These are phyloP conservation scores for Siniperca undulata DNA, from an alignment of 2,797 vertebrate species.

Conservation along the genomic window DNA sequence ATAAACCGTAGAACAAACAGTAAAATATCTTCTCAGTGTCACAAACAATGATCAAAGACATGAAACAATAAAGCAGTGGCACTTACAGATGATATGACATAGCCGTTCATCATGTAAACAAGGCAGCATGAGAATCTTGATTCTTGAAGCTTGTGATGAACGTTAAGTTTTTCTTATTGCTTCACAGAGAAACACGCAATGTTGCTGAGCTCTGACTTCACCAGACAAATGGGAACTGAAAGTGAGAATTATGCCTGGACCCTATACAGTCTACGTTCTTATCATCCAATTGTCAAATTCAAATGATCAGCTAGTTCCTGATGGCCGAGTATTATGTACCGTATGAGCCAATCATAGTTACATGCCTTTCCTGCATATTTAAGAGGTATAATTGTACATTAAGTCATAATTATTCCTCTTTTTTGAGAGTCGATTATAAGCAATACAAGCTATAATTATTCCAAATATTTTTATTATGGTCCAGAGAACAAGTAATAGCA, in stretches of 20 bases:
- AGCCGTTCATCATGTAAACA: constrained; percentile 95
- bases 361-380: constrained; percentile 16
- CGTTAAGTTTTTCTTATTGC: constrained; percentile 66
- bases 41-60: constrained; percentile 2
- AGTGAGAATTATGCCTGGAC: constrained; percentile 69
- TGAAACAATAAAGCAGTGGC: constrained; percentile 25
- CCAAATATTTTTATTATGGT: neutral
- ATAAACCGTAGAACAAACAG: neutral
- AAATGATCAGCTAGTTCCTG: constrained; percentile 68
- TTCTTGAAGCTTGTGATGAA: constrained; percentile 52
- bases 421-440: neutral
- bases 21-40: neutral
- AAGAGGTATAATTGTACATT: neutral
- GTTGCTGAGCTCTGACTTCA: constrained; percentile 56
- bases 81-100: constrained; percentile 94
- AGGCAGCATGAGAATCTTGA: constrained; percentile 87
- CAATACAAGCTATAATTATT: neutral
- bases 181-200: constrained; percentile 66
- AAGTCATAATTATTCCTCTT: neutral
- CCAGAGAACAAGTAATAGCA: neutral
- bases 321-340: constrained; percentile 14
- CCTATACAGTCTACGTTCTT: constrained; percentile 35
- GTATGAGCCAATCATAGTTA: constrained; percentile 6
- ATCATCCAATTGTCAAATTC: constrained; percentile 54
- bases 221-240: constrained; percentile 78